Evolutionary conservation across 1,140 invertebrate genomes (phyloP), one percentile per base, ranked within the genome.

Genomic region (Dendroctonus valens): DNA sequence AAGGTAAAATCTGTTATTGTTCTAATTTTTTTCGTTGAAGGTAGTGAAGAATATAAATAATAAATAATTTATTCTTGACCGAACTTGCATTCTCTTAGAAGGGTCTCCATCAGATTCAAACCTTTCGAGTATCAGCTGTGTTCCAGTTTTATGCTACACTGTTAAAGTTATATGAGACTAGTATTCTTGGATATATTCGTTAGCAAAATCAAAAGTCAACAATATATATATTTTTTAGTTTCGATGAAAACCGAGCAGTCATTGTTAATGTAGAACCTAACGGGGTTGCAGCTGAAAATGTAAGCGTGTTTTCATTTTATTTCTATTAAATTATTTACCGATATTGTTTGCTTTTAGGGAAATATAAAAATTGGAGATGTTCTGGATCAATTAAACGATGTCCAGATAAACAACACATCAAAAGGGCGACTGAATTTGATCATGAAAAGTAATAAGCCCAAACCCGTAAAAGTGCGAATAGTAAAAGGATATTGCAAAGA

Each of bases 341-440:
- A 9, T 41, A 42, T 12, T 39, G 39, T 37, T 41, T 53, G 38
- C 7, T 74, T 77, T 66, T 70, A 88, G 86, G 81, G 81, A 60
- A 83, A 85, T 72, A 78, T 87, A 39, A 76, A 81, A 72, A 70
- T 83, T 48, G 86, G 86, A 41, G 86, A 88, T 74, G 75, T 89
- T n/a, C 72, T 89, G 14, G 86, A 87, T 74, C 84, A 85, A 68
- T 79, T 87, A 69, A 87, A 86, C 75, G 83, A 79, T 67, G 80
- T 77, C 72, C 77, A 79, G 50, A 83, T 80, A 72, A 81, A 77
- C 53, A 72, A 72, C 41, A 74, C 78, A 59, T 79, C 75, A 8
- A 80, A 79, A 73, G 81, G 83, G 41, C 80, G 80, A 50, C 73
- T 87, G 14, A 76, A 77, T 46, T 77, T 79, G 57, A 80, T 86